Evolutionary conservation across 92 coral and sea anemone genomes (phyloP), one percentile per base, ranked within the genome.

Genomic region (Nematostella vectensis): DNA sequence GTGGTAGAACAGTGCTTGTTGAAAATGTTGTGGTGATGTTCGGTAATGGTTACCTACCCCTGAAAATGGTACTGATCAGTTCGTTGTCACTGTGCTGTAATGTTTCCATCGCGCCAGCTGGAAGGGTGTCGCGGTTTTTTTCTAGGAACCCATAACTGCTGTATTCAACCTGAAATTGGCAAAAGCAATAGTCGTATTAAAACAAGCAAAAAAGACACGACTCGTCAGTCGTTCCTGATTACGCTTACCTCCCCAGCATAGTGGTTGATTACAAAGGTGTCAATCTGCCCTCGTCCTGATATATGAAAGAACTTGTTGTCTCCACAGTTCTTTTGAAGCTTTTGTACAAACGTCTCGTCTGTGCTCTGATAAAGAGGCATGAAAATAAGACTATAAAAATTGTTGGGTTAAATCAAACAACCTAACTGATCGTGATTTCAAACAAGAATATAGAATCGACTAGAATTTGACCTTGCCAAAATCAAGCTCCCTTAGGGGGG

Each of bases 331-430:
- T 80, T 77, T 21, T 36, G 43, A 25, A 85, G 67, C 44, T 85
- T 85, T 70, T 85, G 81, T n/a, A 85, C 94, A 70, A 85, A 80
- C 13, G 94, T 69, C 37, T 67, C 76, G 55, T 85, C 94, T 9
- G 94, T 85, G 29, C 94, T 76, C 94, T 85, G 43, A 19, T 17
- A 22, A 37, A 28, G 62, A 28, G 54, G 1, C 13, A 17, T 8
- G 42, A 36, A 36, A 36, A 8, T 36, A n/a, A n/a, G n/a, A n/a
- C n/a, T n/a, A n/a, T n/a, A n/a, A n/a, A n/a, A n/a, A n/a, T n/a
- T n/a, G n/a, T n/a, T n/a, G n/a, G n/a, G n/a, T n/a, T n/a, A n/a
- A n/a, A n/a, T n/a, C n/a, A n/a, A n/a, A n/a, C n/a, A n/a, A n/a
- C n/a, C n/a, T n/a, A n/a, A n/a, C n/a, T n/a, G n/a, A n/a, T n/a